These are phyloP conservation scores for Otocyon megalotis DNA, from an alignment of 2,113 vertebrate species.

Conservation along the genomic window DNA sequence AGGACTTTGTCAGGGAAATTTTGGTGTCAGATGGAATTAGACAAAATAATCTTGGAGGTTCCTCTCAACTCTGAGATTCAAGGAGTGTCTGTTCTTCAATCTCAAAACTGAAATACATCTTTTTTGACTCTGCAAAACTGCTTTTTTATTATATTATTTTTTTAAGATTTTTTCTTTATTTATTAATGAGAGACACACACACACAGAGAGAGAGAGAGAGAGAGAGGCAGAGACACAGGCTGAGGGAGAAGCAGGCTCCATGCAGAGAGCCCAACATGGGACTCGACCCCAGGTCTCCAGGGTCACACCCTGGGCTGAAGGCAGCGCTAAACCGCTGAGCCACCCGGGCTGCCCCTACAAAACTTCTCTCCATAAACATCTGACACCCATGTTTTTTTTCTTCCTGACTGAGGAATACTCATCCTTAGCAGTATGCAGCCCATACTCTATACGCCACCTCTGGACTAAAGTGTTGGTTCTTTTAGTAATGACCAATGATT, in stretches of 20 bases:
- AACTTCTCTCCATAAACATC: background rate
- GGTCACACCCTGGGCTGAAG: no score
- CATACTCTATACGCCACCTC: background rate
- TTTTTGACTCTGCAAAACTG: background rate
- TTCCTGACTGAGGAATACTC: background rate
- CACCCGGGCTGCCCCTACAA: no score
- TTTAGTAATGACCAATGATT: slow-evolving; percentile 2
- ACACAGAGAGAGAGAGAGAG: no score
- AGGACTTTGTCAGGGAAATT: slow-evolving; percentile 18
- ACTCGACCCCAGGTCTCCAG: no score
- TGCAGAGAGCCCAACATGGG: no score
- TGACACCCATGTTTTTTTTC: background rate
- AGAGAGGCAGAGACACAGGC: no score
- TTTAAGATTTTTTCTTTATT: no score
- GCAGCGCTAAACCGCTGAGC: no score
- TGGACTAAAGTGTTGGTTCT: background rate
- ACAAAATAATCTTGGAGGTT: background rate
- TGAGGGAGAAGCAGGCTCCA: no score
- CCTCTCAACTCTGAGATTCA: background rate
- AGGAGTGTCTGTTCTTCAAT: background rate
- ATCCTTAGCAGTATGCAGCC: background rate
- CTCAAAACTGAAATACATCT: background rate
- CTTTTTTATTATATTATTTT: background rate
- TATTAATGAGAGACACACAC: no score
- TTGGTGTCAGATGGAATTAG: background rate